Conservation (phyloP, 2,888 invertebrate genomes). For the Acanthosoma haemorrhoidale region DNA sequence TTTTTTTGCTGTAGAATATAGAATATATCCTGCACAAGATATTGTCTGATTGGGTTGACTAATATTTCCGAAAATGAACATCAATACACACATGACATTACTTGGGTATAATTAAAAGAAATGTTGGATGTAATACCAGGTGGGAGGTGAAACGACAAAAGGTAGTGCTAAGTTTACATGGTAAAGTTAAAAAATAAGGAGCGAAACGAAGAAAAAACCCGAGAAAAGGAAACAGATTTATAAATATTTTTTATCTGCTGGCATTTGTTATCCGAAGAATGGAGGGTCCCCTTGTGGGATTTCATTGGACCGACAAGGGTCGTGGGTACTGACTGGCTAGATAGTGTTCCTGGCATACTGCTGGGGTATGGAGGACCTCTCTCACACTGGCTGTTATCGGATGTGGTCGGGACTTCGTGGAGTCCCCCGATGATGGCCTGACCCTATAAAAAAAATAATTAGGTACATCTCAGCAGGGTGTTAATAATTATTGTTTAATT, state of each 20-base stretch:
- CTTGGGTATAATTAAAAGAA: no score
- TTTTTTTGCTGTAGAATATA: no score
- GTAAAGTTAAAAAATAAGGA: neutral
- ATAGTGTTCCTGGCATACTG: no score
- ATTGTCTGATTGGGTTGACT: no score
- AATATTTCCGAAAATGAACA: no score
- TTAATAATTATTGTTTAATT: no score
- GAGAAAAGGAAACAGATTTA: neutral
- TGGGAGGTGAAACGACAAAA: neutral
- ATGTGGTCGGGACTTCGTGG: neutral
- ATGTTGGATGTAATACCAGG: no score
- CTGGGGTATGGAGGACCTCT: neutral
- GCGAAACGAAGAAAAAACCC: neutral
- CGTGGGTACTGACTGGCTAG: no score
- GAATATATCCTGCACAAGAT: no score
- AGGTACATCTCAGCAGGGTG: no score
- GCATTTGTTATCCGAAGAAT: neutral
- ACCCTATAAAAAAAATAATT: no score
- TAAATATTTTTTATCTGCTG: constrained; percentile 1
- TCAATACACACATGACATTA: no score
- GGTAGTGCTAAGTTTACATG: neutral
- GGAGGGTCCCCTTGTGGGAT: neutral
- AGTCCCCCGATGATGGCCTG: neutral
- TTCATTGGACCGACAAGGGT: constrained; percentile 1
- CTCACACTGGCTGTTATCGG: neutral